Evolutionary conservation across 2,888 invertebrate species (phyloP).

Genomic region (Perithous albicinctus): DNA sequence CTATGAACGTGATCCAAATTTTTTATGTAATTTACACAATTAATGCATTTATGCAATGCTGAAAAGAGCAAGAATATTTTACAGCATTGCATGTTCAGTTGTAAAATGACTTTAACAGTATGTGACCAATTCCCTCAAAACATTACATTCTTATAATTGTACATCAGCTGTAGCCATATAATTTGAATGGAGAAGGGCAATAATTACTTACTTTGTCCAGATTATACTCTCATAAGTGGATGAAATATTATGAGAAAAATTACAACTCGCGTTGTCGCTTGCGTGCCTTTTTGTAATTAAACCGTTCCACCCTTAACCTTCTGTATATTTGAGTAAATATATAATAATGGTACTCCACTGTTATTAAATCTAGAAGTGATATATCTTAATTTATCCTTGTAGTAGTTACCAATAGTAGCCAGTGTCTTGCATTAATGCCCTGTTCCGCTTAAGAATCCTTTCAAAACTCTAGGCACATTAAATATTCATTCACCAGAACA

Average conservation of each 20-base stretch:
- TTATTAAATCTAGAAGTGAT: background rate
- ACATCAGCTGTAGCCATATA: background rate
- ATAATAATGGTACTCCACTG: background rate
- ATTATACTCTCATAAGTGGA: background rate
- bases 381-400: too few species aligned
- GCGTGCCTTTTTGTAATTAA: background rate
- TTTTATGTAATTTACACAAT: too few species aligned
- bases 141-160: background rate
- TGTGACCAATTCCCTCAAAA: background rate
- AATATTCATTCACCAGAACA: too few species aligned
- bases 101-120: too few species aligned
- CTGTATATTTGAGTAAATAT: background rate
- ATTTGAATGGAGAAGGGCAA: background rate
- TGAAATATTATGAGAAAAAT: background rate
- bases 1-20: too few species aligned
- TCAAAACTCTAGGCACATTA: too few species aligned
- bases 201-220: background rate
- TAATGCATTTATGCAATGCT: too few species aligned
- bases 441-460: too few species aligned
- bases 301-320: background rate
- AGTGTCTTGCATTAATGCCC: too few species aligned
- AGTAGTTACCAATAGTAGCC: too few species aligned
- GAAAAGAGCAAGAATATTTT: too few species aligned
- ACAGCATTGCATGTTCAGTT: too few species aligned
- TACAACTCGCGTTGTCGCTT: background rate